Evolutionary conservation across 2,888 invertebrate species (phyloP).

Genomic region (Onchidella celtica): DNA sequence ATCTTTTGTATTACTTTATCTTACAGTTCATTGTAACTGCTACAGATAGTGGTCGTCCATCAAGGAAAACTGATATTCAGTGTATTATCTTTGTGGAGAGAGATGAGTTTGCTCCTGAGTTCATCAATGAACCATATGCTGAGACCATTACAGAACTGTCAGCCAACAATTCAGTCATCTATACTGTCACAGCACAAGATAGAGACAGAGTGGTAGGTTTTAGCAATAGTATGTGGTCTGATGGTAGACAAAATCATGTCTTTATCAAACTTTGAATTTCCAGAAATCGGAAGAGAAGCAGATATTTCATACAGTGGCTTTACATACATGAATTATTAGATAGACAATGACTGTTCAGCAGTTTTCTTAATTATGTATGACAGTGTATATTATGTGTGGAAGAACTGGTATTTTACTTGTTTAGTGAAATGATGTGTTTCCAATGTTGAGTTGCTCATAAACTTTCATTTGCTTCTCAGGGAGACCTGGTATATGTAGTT

Average conservation of each 20-base stretch:
- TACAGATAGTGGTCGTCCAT: constrained; percentile 60
- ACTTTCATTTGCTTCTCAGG: constrained; percentile 50
- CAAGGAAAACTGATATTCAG: constrained; percentile 64
- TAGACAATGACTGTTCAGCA: too few relatives aligned
- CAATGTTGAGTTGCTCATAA: too few relatives aligned
- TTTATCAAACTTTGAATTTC: too few relatives aligned
- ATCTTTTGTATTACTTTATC: constrained; percentile 43
- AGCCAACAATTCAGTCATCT: constrained; percentile 59
- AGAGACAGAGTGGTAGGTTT: constrained; percentile 62
- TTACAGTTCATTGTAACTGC: constrained; percentile 65
- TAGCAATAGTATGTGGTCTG: too few relatives aligned
- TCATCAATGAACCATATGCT: constrained; percentile 63
- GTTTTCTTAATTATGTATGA: too few relatives aligned
- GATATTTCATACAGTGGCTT: too few relatives aligned
- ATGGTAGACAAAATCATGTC: too few relatives aligned
- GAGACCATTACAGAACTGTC: constrained; percentile 57
- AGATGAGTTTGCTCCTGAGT: constrained; percentile 61
- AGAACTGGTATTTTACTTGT: too few relatives aligned
- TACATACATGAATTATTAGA: too few relatives aligned
- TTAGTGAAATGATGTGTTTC: too few relatives aligned
- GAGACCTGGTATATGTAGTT: constrained; percentile 60
- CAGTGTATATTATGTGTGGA: too few relatives aligned
- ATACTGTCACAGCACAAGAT: constrained; percentile 64
- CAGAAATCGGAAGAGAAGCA: too few relatives aligned
- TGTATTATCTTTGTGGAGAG: constrained; percentile 60